Conservation (phyloP, 2,888 invertebrate species). For the Drosophila niveifrons region DNA sequence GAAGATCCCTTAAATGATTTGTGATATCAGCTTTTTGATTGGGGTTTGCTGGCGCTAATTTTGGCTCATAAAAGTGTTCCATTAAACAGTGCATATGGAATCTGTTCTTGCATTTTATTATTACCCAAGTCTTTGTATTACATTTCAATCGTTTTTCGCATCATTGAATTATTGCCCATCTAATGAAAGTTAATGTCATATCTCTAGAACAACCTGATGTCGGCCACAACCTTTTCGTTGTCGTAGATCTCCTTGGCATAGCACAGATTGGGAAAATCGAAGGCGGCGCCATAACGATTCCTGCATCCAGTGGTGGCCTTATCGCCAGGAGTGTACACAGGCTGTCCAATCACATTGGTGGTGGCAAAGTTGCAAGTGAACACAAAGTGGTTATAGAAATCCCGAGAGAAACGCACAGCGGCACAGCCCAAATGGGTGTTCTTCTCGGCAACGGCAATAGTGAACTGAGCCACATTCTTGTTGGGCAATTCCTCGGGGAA, state of each 20-base stretch:
- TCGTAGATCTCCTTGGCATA: constrained; percentile 68
- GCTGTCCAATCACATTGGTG: constrained; percentile 55
- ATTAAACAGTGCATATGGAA: not conserved
- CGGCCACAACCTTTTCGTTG: constrained; percentile 53
- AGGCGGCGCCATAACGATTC: constrained; percentile 64
- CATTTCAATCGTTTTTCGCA: constrained; percentile 1
- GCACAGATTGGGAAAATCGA: constrained; percentile 63
- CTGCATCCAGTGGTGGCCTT: constrained; percentile 57
- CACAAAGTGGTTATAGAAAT: constrained; percentile 57
- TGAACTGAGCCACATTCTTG: constrained; percentile 61
- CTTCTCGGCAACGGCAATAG: constrained; percentile 61
- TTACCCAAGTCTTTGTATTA: not conserved
- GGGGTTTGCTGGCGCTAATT: too few relatives aligned
- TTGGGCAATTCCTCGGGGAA: constrained; percentile 62
- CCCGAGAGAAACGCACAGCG: constrained; percentile 53
- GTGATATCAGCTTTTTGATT: too few relatives aligned
- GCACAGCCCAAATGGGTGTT: constrained; percentile 67
- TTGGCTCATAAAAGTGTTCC: not conserved
- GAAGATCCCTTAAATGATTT: too few relatives aligned
- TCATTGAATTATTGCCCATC: not conserved
- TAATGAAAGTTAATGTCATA: too few relatives aligned
- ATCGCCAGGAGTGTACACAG: constrained; percentile 62
- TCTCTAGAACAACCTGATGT: constrained; percentile 42
- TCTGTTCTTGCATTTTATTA: constrained; percentile 19
- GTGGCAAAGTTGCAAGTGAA: constrained; percentile 69